phyloP scores from a whole-genome alignment of 1,140 invertebrate genomes.

The Tetragnatha versicolor region DNA sequence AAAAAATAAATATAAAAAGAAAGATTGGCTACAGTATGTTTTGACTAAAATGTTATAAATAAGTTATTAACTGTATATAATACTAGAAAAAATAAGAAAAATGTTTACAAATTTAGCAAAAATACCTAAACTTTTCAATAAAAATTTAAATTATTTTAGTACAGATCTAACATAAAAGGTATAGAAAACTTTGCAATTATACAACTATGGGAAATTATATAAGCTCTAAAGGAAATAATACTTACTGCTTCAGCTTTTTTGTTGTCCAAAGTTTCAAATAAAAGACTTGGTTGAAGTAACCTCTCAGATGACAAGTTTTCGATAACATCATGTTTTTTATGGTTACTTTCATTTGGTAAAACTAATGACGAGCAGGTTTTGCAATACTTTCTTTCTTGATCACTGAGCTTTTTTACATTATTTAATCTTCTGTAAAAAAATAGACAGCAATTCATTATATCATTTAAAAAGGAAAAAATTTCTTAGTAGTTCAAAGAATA shows the following conservation, averaged over 20 bases:
- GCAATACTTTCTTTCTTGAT: constrained; percentile 27
- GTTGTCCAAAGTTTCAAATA: constrained; percentile 5
- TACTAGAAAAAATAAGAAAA: too few relatives aligned
- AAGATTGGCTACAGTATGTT: too few relatives aligned
- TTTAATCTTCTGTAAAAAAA: constrained; percentile 25
- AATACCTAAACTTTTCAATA: too few relatives aligned
- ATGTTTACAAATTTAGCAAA: too few relatives aligned
- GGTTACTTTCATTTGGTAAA: constrained; percentile 1
- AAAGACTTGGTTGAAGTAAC: not conserved
- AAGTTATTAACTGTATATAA: too few relatives aligned
- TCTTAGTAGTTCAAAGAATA: not conserved
- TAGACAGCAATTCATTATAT: not conserved
- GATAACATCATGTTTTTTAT: constrained; percentile 13
- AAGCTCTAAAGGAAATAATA: too few relatives aligned
- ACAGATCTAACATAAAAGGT: too few relatives aligned
- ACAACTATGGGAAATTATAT: not conserved
- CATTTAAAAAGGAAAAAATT: not conserved
- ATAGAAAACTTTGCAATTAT: not conserved
- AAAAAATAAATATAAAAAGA: too few relatives aligned
- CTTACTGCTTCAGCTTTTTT: constrained; percentile 51
- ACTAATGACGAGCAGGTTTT: constrained; percentile 37
- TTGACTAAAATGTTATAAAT: too few relatives aligned
- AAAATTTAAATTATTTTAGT: too few relatives aligned
- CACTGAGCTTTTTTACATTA: not conserved
- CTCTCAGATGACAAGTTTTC: not conserved